These are phyloP conservation scores for Orthosia incerta DNA, from an alignment of 2,888 invertebrate genomes.

Conservation along the genomic window DNA sequence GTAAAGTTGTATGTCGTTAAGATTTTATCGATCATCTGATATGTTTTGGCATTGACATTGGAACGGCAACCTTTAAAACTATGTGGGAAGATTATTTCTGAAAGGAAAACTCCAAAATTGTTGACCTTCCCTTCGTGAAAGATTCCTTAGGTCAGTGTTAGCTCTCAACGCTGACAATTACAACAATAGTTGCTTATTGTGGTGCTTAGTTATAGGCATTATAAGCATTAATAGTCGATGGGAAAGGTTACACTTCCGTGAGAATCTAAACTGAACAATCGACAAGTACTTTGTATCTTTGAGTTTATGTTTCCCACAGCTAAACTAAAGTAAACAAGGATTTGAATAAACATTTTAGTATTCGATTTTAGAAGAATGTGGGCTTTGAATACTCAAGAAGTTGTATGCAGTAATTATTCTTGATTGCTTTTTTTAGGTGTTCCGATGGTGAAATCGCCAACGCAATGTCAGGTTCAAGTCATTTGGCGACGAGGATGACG, in stretches of 20 bases:
- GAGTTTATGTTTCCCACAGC: slow-evolving; percentile 55
- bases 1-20: slow-evolving; percentile 19
- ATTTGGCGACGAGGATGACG: slow-evolving; percentile 33
- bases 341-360: slow-evolving; percentile 22
- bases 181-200: slow-evolving; percentile 60
- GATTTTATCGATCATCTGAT: slow-evolving; percentile 21
- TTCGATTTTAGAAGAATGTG: slow-evolving; percentile 23
- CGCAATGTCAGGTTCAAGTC: slow-evolving; percentile 55
- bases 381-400: slow-evolving; percentile 25
- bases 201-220: slow-evolving; percentile 61
- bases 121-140: slow-evolving; percentile 32
- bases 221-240: slow-evolving; percentile 69
- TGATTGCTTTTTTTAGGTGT: slow-evolving; percentile 29
- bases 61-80: slow-evolving; percentile 17
- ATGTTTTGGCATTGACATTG: slow-evolving; percentile 44
- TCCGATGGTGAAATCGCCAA: slow-evolving; percentile 8
- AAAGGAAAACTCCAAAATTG: slow-evolving; percentile 1
- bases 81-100: slow-evolving; percentile 14
- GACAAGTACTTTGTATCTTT: slow-evolving; percentile 51
- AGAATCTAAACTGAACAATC: slow-evolving; percentile 76
- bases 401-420: slow-evolving; percentile 29
- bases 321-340: slow-evolving; percentile 26
- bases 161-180: slow-evolving; percentile 48
- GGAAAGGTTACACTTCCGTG: slow-evolving; percentile 85
- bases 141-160: slow-evolving; percentile 56